A percentile compares a stretch with the other conserved stretches of the same genome.
Conservation (phyloP, 2,797 vertebrate species). For the Bufotes viridis region DNA sequence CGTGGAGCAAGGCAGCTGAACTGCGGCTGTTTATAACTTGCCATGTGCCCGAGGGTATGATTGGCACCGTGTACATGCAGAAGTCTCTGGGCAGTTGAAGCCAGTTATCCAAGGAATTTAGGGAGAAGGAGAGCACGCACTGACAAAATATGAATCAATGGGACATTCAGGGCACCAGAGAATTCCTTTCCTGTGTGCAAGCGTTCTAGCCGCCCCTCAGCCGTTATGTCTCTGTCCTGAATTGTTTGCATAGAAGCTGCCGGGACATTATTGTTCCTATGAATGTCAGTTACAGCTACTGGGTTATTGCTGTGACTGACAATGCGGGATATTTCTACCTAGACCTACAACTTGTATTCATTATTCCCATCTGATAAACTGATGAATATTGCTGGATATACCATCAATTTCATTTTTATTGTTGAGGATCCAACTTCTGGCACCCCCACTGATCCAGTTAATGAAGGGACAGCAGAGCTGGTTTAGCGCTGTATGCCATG, state of each 20-base stretch:
- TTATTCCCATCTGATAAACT: too few relatives aligned
- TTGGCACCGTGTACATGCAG: not conserved
- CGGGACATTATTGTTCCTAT: not conserved
- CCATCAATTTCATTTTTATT: too few relatives aligned
- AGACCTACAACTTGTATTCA: too few relatives aligned
- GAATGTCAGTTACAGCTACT: not conserved
- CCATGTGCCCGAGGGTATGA: conserved; percentile 21
- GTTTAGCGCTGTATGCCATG: too few relatives aligned
- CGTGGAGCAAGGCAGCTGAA: conserved; percentile 64
- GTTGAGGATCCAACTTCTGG: too few relatives aligned
- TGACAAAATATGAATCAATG: conserved; percentile 15
- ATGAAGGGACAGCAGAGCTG: too few relatives aligned
- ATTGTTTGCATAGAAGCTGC: not conserved
- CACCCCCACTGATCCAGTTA: too few relatives aligned
- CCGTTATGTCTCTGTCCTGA: not conserved
- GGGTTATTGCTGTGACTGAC: too few relatives aligned
- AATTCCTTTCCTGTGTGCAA: not conserved
- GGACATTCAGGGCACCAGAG: not conserved
- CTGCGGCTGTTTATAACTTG: conserved; percentile 56
- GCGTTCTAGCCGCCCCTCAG: not conserved
- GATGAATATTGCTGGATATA: too few relatives aligned
- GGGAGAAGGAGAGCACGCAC: not conserved
- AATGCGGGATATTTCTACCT: too few relatives aligned
- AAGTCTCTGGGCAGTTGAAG: not conserved
- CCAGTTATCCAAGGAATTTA: conserved; percentile 45